Evolutionary conservation across 2,797 vertebrate genomes (phyloP).

Genomic region (Fratercula arctica): DNA sequence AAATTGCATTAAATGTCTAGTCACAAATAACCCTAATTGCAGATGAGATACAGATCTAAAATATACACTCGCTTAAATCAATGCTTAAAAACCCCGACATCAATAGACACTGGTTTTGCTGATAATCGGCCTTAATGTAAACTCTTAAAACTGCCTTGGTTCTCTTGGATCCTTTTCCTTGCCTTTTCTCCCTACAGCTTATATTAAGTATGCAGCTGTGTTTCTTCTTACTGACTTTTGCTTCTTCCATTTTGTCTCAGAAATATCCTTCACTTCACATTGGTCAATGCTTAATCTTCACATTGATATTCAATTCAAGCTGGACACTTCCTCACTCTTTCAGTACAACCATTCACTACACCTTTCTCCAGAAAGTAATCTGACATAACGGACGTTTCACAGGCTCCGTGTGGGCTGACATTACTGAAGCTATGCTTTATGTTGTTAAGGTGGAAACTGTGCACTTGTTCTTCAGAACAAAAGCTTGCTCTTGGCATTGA

Average conservation of each 20-base stretch:
- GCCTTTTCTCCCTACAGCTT: neutral
- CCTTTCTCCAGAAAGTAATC: neutral
- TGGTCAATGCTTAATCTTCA: neutral
- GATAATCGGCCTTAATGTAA: neutral
- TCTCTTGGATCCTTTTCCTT: neutral
- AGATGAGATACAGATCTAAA: neutral
- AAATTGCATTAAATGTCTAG: neutral
- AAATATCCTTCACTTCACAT: neutral
- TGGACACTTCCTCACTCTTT: neutral
- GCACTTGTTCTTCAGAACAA: neutral
- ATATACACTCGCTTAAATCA: neutral
- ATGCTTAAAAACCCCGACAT: neutral
- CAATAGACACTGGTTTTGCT: neutral
- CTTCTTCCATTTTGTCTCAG: neutral
- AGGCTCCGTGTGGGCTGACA: neutral
- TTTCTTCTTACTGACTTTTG: neutral
- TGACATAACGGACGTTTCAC: neutral
- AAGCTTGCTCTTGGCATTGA: neutral
- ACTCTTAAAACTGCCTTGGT: neutral
- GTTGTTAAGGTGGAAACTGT: neutral
- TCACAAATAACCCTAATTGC: neutral
- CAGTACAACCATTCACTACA: neutral
- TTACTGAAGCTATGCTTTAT: neutral
- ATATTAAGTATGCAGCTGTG: neutral
- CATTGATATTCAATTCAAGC: neutral